phyloP scores from a whole-genome alignment of 2,888 invertebrate species.

The Apodemia zela region DNA sequence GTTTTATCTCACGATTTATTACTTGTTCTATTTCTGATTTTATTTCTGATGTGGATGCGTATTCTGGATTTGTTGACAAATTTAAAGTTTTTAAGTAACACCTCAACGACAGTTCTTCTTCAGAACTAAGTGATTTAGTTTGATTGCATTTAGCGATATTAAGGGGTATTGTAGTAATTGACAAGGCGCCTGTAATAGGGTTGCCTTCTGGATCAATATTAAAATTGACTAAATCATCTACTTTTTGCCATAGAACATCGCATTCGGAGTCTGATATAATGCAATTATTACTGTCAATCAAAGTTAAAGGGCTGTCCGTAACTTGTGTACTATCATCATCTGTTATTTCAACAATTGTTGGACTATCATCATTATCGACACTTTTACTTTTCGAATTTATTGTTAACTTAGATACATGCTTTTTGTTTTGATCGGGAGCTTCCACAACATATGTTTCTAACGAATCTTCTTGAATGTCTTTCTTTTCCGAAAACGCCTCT shows the following conservation, averaged over 20 bases:
- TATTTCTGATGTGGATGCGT: slow-evolving; percentile 55
- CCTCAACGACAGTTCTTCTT: slow-evolving; percentile 78
- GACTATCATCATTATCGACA: slow-evolving; percentile 67
- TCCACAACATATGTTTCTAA: slow-evolving; percentile 57
- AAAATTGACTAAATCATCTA: slow-evolving; percentile 56
- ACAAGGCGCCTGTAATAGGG: slow-evolving; percentile 55
- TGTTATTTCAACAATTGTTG: slow-evolving; percentile 66
- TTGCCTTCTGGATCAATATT: slow-evolving; percentile 40
- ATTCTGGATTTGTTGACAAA: slow-evolving; percentile 71
- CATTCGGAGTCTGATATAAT: slow-evolving; percentile 84
- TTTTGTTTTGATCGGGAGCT: slow-evolving; percentile 58
- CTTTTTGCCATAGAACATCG: slow-evolving; percentile 81
- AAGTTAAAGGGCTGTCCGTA: slow-evolving; percentile 46
- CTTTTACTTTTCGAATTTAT: slow-evolving; percentile 67
- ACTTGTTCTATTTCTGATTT: slow-evolving; percentile 69
- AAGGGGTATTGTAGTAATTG: slow-evolving; percentile 62
- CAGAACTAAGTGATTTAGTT: slow-evolving; percentile 70
- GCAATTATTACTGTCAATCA: slow-evolving; percentile 70
- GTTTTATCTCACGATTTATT: slow-evolving; percentile 65
- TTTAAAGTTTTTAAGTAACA: slow-evolving; percentile 80
- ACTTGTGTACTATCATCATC: slow-evolving; percentile 47
- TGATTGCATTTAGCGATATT: slow-evolving; percentile 62
- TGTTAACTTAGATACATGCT: slow-evolving; percentile 53
- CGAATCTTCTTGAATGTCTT: slow-evolving; percentile 19
- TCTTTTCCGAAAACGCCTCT: slow-evolving; percentile 4